These are phyloP conservation scores for Caenorhabditis imperialis DNA, from an alignment of 2,888 invertebrate species.

Conservation along the genomic window DNA sequence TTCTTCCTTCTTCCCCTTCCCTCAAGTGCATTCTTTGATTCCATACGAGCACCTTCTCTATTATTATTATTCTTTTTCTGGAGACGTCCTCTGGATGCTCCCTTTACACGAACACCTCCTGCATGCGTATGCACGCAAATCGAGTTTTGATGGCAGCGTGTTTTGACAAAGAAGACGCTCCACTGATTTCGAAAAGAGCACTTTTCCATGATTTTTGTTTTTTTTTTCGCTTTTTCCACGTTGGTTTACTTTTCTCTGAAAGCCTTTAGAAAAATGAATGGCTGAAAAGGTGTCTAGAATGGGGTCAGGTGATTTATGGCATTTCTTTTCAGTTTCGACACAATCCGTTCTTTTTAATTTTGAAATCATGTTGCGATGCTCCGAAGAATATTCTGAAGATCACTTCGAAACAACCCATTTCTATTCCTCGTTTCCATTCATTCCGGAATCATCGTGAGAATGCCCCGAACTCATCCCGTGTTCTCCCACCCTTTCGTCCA, in stretches of 20 bases:
- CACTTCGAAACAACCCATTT: too few species aligned
- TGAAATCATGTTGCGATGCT: too few species aligned
- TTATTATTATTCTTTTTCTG: conserved; percentile 26
- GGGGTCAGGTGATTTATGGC: too few species aligned
- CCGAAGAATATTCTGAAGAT: too few species aligned
- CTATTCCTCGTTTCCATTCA: too few species aligned
- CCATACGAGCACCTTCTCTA: conserved; percentile 17
- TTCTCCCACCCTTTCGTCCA: background rate
- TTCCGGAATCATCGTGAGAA: too few species aligned
- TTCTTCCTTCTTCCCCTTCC: background rate
- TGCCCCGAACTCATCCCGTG: too few species aligned
- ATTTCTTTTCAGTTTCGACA: background rate
- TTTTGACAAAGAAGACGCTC: conserved; percentile 9
- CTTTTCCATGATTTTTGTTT: too few species aligned
- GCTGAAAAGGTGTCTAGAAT: too few species aligned
- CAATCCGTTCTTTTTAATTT: background rate
- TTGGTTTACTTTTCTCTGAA: too few species aligned
- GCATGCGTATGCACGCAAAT: conserved; percentile 3
- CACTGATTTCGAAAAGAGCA: conserved; percentile 9
- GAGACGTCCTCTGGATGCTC: conserved; percentile 1
- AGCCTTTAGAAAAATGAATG: too few species aligned
- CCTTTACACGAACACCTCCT: conserved; percentile 14
- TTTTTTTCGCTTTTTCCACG: too few species aligned
- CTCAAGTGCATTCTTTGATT: conserved; percentile 2
- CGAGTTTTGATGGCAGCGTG: background rate